Percentiles rank a stretch among this genome's conserved stretches.
These are phyloP conservation scores for Dicrurus megarhynchus DNA, from an alignment of 2,113 vertebrate species.

Conservation along the genomic window DNA sequence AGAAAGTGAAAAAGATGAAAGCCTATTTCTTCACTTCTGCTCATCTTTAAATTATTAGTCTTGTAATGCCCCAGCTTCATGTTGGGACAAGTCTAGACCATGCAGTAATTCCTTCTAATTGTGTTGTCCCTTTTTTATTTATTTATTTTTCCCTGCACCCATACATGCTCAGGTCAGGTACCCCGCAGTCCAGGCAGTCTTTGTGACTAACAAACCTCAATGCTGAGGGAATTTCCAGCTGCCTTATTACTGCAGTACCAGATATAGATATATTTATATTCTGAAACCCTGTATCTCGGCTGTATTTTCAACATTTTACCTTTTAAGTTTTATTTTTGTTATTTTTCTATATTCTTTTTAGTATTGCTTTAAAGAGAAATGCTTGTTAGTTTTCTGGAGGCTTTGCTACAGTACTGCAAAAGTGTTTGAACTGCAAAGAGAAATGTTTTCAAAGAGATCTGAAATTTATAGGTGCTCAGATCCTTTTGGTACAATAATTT, in stretches of 20 bases:
- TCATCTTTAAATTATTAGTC: neutral
- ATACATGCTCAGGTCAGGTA: neutral
- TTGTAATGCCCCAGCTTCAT: neutral
- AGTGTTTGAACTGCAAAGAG: neutral
- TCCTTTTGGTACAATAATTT: neutral
- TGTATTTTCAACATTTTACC: neutral
- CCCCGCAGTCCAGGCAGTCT: neutral
- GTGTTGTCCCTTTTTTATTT: neutral
- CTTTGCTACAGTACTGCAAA: neutral
- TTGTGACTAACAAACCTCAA: neutral
- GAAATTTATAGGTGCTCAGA: neutral
- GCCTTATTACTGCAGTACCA: neutral
- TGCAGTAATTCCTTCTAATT: neutral
- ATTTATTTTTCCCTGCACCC: neutral
- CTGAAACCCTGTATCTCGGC: neutral
- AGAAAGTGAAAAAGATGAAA: neutral
- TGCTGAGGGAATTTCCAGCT: neutral
- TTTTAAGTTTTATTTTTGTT: neutral
- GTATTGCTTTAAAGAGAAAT: neutral
- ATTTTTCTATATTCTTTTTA: neutral
- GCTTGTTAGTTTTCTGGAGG: neutral
- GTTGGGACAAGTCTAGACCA: neutral
- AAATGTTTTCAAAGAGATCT: neutral
- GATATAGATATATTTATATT: neutral
- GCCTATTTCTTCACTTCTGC: neutral